These are phyloP conservation scores for Pipa parva DNA, from an alignment of 2,113 vertebrate genomes.

Conservation along the genomic window DNA sequence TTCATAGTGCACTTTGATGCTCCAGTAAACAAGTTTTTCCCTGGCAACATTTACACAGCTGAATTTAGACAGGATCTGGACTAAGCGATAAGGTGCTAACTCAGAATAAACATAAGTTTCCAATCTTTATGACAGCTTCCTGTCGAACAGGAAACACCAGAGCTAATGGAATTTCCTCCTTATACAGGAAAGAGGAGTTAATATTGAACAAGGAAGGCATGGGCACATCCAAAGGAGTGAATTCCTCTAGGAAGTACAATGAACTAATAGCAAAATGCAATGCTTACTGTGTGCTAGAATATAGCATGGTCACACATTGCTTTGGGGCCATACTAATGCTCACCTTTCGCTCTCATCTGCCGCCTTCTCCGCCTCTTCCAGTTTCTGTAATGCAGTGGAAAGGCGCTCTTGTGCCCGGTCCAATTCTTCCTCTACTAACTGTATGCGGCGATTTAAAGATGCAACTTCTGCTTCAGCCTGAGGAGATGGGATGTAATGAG, in stretches of 20 bases:
- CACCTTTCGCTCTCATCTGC: constrained; percentile 91
- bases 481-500: not conserved
- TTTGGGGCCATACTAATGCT: constrained; percentile 5
- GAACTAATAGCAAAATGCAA: not conserved
- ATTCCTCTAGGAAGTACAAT: not conserved
- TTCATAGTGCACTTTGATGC: too few species aligned
- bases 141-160: constrained; percentile 20
- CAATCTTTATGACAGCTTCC: not conserved
- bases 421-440: constrained; percentile 85
- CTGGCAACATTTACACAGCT: not conserved
- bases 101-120: not conserved
- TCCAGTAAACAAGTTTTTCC: not conserved
- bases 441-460: constrained; percentile 78
- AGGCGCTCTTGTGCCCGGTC: constrained; percentile 84
- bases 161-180: not conserved
- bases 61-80: not conserved
- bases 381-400: constrained; percentile 74
- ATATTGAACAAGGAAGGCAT: not conserved
- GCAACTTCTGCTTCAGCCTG: constrained; percentile 85
- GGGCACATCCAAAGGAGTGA: not conserved
- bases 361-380: constrained; percentile 84
- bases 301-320: not conserved
- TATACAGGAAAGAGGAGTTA: not conserved
- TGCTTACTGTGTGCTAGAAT: not conserved
- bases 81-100: not conserved